Evolutionary conservation across 2,797 vertebrate species (phyloP).

Genomic region (Steatocranus sp.): DNA sequence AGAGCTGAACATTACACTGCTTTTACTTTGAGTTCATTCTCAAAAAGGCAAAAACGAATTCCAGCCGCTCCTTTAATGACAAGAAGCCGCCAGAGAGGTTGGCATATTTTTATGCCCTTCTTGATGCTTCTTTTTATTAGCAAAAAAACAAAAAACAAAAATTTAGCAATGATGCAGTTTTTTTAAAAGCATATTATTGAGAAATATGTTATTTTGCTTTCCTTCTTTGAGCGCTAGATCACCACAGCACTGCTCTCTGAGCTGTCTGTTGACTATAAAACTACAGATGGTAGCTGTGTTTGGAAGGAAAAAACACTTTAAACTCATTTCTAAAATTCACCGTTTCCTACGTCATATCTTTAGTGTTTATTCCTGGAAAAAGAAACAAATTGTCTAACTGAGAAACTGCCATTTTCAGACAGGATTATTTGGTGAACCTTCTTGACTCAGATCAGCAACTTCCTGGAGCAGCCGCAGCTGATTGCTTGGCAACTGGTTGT

Average conservation of each 20-base stretch:
- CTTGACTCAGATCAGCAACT: background rate
- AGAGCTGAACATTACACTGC: background rate
- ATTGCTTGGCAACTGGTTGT: background rate
- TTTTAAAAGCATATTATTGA: background rate
- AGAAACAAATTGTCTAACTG: rapidly evolving
- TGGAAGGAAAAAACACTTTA: background rate
- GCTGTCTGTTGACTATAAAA: background rate
- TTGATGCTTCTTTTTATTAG: background rate
- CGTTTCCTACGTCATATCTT: background rate
- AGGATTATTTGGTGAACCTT: background rate
- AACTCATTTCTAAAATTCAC: background rate
- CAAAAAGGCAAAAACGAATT: background rate
- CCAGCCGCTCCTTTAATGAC: background rate
- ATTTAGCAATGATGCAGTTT: background rate
- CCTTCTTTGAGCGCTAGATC: background rate
- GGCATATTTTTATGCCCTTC: background rate
- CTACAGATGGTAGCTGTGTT: background rate
- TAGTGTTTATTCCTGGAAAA: background rate
- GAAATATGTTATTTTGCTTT: background rate
- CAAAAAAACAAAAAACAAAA: background rate
- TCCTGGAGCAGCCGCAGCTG: background rate
- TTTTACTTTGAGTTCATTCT: background rate
- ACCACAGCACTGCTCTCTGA: background rate
- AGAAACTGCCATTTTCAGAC: background rate
- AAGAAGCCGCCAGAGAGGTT: background rate